Conservation (phyloP, 2,797 vertebrate genomes). For the Mormyrus hasselquistii region DNA sequence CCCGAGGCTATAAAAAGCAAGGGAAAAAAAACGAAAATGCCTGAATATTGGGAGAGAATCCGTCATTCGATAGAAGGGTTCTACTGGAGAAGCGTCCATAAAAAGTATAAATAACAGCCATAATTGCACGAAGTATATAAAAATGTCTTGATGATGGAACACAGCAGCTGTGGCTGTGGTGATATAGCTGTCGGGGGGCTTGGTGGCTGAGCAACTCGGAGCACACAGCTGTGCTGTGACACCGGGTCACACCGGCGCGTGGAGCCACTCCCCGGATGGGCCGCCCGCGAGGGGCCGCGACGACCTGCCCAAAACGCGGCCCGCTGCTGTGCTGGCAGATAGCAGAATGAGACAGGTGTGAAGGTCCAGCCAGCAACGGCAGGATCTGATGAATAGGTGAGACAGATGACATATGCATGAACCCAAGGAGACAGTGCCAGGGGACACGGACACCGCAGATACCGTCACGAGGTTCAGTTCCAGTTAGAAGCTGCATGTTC, state of each 20-base stretch:
- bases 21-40: background rate
- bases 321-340: background rate
- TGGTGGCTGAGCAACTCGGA: background rate
- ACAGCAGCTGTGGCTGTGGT: background rate
- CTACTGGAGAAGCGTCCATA: background rate
- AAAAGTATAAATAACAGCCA: conserved; percentile 10
- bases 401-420: background rate
- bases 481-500: background rate
- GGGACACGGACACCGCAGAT: background rate
- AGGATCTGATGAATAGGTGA: background rate
- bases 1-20: background rate
- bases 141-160: background rate
- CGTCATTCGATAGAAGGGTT: background rate
- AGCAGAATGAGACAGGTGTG: background rate
- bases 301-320: background rate
- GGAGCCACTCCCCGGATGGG: background rate
- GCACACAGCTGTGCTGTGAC: background rate
- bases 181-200: background rate
- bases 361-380: background rate
- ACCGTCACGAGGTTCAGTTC: background rate
- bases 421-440: background rate
- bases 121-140: conserved; percentile 6
- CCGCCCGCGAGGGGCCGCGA: background rate
- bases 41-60: background rate
- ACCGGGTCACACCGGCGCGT: background rate